Conservation (phyloP, 2,888 invertebrate genomes). For the Glyphotaelius pellucidus region DNA sequence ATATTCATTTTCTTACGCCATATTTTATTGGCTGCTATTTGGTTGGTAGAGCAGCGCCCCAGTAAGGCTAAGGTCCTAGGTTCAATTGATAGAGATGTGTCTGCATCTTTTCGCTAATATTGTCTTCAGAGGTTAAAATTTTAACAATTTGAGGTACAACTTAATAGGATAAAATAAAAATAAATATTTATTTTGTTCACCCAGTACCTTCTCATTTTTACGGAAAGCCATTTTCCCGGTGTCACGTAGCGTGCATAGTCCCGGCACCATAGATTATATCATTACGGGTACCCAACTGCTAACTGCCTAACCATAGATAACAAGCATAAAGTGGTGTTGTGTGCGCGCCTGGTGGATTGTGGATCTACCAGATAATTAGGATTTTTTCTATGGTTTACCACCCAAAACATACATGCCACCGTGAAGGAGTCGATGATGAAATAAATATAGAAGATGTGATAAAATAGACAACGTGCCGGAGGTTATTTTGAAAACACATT, state of each 20-base stretch:
- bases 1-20: too few species aligned
- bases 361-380: slow-evolving; percentile 46
- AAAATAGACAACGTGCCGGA: too few species aligned
- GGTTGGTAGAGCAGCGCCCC: too few species aligned
- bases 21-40: too few species aligned
- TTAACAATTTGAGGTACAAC: too few species aligned
- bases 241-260: slow-evolving; percentile 53
- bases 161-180: too few species aligned
- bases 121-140: too few species aligned
- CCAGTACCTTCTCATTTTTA: slow-evolving; percentile 28
- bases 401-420: slow-evolving; percentile 43
- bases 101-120: too few species aligned
- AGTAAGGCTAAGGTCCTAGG: too few species aligned
- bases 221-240: slow-evolving; percentile 37
- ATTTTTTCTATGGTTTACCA: slow-evolving; percentile 51
- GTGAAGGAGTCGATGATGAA: slow-evolving; percentile 11
- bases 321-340: slow-evolving; percentile 62
- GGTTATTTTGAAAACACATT: too few species aligned
- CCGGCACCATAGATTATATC: slow-evolving; percentile 65
- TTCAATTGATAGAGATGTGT: too few species aligned
- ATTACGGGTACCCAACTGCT: slow-evolving; percentile 53
- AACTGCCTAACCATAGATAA: slow-evolving; percentile 58
- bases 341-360: slow-evolving; percentile 47
- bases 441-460: not conserved
- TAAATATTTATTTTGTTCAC: not conserved